Evolutionary conservation across 2,113 vertebrate genomes (phyloP).

Genomic region (Trogon melanurus): DNA sequence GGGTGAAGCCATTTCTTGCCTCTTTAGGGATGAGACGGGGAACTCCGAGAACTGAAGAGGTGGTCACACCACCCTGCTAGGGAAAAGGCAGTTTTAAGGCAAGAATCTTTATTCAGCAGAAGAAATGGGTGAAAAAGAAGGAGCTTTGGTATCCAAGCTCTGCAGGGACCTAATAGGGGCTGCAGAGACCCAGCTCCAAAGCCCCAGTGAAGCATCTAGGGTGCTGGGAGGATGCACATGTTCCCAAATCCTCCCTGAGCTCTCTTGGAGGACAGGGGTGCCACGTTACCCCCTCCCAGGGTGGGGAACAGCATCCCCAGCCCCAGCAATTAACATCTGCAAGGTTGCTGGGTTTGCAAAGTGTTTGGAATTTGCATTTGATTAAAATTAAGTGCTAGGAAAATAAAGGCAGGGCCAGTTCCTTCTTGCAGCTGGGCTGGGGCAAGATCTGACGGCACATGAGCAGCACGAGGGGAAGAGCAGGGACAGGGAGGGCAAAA

Average conservation of each 20-base stretch:
- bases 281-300: neutral
- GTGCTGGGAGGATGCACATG: neutral
- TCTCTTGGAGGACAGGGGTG: neutral
- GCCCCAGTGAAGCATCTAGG: accelerated
- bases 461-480: neutral
- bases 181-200: neutral
- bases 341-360: neutral
- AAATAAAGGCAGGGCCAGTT: neutral
- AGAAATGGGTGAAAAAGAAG: neutral
- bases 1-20: neutral
- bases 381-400: constrained; percentile 37
- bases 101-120: neutral
- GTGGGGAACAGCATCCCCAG: neutral
- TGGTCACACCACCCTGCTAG: neutral
- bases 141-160: neutral
- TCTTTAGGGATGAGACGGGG: neutral
- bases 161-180: neutral
- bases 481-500: accelerated
- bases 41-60: accelerated
- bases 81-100: neutral
- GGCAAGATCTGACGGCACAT: accelerated
- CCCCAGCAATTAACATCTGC: neutral
- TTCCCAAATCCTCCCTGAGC: neutral
- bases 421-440: neutral
- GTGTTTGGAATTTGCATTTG: neutral